These are phyloP conservation scores for Agrochola circellaris DNA, from an alignment of 2,888 invertebrate species.

Conservation along the genomic window DNA sequence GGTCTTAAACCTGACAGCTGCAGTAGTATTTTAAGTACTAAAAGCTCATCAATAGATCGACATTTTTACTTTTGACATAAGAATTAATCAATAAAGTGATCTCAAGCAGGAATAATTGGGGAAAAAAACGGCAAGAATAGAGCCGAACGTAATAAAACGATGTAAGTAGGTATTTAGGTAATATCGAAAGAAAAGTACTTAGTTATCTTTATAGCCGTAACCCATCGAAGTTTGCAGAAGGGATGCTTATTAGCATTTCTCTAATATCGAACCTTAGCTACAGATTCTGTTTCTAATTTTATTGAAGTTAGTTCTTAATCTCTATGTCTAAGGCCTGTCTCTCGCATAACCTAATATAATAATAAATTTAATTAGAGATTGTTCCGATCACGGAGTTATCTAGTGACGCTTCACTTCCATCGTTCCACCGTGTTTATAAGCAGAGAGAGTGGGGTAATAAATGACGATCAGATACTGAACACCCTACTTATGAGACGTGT, in stretches of 20 bases:
- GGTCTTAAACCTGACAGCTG: neutral
- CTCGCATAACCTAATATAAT: too few species aligned
- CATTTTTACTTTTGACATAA: too few species aligned
- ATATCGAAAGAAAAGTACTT: neutral
- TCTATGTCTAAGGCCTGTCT: neutral
- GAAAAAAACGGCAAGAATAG: too few species aligned
- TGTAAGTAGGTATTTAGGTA: neutral
- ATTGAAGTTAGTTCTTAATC: neutral
- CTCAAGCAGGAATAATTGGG: neutral
- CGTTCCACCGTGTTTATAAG: neutral
- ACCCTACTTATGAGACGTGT: constrained; percentile 8
- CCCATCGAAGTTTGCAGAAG: neutral
- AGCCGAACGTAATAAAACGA: too few species aligned
- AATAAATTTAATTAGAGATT: neutral
- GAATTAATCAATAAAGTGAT: neutral
- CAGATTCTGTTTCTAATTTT: neutral
- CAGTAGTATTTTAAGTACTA: neutral
- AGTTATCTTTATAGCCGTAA: neutral
- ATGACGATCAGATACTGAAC: constrained; percentile 4
- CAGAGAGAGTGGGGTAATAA: constrained; percentile 12
- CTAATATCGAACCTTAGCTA: neutral
- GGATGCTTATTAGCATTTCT: neutral
- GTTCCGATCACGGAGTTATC: neutral
- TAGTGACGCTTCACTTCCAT: constrained; percentile 13
- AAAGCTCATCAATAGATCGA: too few species aligned